Percentiles rank a stretch among this genome's conserved stretches.
phyloP scores from a whole-genome alignment of 2,797 vertebrate species.

The Acanthornis magna region DNA sequence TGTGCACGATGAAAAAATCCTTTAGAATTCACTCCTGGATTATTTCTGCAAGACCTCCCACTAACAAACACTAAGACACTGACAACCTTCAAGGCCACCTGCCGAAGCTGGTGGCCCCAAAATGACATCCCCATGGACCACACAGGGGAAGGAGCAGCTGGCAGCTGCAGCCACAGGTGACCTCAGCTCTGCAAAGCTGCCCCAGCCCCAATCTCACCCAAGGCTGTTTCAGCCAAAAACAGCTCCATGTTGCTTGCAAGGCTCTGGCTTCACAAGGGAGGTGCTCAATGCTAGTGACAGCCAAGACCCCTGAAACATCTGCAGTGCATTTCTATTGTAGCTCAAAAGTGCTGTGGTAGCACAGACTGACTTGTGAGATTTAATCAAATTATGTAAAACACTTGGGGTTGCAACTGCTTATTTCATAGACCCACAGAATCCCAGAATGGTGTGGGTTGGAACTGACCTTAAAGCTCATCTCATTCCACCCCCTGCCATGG shows the following conservation, averaged over 20 bases:
- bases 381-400: background rate
- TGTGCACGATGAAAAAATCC: background rate
- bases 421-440: background rate
- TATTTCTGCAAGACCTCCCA: background rate
- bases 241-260: rapidly evolving
- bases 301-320: background rate
- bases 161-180: rapidly evolving
- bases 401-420: rapidly evolving
- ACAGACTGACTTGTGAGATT: background rate
- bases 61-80: background rate
- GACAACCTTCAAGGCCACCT: background rate
- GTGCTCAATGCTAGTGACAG: rapidly evolving
- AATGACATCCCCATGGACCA: background rate
- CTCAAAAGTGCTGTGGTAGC: rapidly evolving
- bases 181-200: background rate
- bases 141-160: rapidly evolving
- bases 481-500: rapidly evolving
- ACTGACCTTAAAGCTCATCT: no score
- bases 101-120: background rate
- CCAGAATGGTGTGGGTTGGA: background rate
- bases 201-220: rapidly evolving
- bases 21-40: background rate
- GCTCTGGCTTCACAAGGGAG: background rate
- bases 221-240: background rate
- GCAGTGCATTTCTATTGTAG: background rate